Base-by-base conservation (phyloP, 2,797 vertebrate genomes). In the Coregonus sp. region DNA sequence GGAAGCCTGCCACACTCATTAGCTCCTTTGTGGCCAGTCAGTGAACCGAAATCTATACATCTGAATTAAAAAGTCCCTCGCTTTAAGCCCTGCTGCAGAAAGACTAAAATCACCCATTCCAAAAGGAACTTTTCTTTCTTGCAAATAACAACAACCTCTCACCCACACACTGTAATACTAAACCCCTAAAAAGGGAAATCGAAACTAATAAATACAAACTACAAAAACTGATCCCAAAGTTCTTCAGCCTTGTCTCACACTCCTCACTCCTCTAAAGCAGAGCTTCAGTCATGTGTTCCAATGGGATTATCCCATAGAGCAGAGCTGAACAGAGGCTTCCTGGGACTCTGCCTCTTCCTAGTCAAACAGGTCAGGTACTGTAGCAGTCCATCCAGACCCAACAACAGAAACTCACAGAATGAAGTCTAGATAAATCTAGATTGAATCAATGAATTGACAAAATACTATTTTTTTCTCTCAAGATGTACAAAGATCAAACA, bases 151-250 rank as follows among this genome's bases (percentile, higher is more conserved):
- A 35, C 2, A 7, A 4, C 20, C 68, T 20, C 37, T 70, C 68
- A 20, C 37, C 5, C 40, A 18, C 16, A 70, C 40, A 47, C 69
- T 50, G 40, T 51, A 70, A 70, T 14, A 29, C 69, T 47, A 51
- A 40, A 70, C 31, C 16, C n/a, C 16, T 35, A 50, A 70, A 18
- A 70, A 69, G 31, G 14, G 47, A 40, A 70, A 70, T 4, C 35
- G 0, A 35, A 33, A 68, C 66, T 37, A 37, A 50, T 70, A 70
- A 70, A 70, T 70, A 70, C 18, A 70, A 37, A 12, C 68, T 18
- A 16, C 20, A 25, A 61, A 51, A 51, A 12, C 40, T 25, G 69
- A 20, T 70, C 11, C 69, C 47, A 47, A 47, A 61, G 56, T 18
- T 20, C 35, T 47, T 47, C 37, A 70, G 5, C 20, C 4, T 47